Percentiles rank a stretch among this genome's conserved stretches.
phyloP scores from a whole-genome alignment of 2,797 vertebrate genomes.

The Tapera naevia region DNA sequence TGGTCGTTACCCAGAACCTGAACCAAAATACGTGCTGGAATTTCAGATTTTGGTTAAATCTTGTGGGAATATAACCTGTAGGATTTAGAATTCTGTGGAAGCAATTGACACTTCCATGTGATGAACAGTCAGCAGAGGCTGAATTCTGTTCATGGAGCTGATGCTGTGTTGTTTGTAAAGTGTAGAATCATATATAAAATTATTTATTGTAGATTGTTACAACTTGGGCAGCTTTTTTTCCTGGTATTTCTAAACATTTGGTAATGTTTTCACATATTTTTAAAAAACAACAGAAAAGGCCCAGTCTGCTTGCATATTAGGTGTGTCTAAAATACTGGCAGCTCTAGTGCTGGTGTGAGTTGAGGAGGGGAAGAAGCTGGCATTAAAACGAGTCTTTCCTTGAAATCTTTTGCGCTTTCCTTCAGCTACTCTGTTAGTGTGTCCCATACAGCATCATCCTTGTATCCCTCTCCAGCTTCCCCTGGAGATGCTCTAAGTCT shows the following conservation, averaged over 20 bases:
- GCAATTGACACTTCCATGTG: background rate
- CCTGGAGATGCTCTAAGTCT: background rate
- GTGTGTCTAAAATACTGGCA: background rate
- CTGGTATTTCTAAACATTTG: background rate
- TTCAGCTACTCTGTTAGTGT: background rate
- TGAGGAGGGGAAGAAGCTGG: background rate
- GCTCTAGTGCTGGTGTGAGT: background rate
- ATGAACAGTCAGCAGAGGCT: background rate
- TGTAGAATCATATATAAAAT: background rate
- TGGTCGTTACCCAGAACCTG: background rate
- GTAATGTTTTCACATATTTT: background rate
- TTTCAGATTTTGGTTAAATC: background rate
- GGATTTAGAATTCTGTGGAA: background rate
- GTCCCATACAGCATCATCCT: background rate
- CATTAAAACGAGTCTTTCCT: background rate
- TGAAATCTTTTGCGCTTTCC: background rate
- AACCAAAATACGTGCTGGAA: background rate
- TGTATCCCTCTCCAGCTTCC: background rate
- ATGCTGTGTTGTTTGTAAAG: background rate
- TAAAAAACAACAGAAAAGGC: background rate
- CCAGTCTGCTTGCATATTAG: background rate
- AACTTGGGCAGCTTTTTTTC: background rate
- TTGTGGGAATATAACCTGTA: background rate
- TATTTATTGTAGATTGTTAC: background rate
- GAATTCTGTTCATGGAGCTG: background rate